These are phyloP conservation scores for Ochotona curzoniae DNA, from an alignment of 2,113 vertebrate species.

Conservation along the genomic window DNA sequence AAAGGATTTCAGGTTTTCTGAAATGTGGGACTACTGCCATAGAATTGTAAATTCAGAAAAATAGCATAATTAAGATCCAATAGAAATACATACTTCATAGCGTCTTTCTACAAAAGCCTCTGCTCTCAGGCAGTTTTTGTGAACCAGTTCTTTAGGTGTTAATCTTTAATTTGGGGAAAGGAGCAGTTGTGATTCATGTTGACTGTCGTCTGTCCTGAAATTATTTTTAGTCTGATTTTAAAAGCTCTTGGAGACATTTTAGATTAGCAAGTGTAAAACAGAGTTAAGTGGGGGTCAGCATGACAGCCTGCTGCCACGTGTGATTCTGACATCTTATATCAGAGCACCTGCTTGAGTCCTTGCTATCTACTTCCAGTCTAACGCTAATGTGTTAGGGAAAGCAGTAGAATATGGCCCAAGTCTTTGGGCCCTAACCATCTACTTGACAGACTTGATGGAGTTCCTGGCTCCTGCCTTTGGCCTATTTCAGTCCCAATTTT, in stretches of 20 bases:
- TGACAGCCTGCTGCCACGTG: no score
- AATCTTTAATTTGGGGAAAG: neutral
- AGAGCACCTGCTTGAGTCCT: no score
- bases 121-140: neutral
- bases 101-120: neutral
- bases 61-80: neutral
- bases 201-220: neutral
- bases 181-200: slow-evolving; percentile 15
- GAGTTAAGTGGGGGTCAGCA: no score
- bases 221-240: slow-evolving; percentile 19
- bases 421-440: no score
- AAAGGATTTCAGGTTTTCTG: slow-evolving; percentile 1
- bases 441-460: no score
- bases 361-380: no score
- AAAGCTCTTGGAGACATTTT: slow-evolving; percentile 35
- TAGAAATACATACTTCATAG: neutral
- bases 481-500: no score
- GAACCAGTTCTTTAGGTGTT: neutral
- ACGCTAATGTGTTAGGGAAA: no score
- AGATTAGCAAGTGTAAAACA: slow-evolving; percentile 5
- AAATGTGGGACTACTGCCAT: neutral
- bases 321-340: no score
- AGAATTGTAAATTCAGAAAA: slow-evolving; percentile 36
- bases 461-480: no score
- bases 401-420: no score